phyloP scores from a whole-genome alignment of 23 tunicate species.

The Trididemnum miniatum region DNA sequence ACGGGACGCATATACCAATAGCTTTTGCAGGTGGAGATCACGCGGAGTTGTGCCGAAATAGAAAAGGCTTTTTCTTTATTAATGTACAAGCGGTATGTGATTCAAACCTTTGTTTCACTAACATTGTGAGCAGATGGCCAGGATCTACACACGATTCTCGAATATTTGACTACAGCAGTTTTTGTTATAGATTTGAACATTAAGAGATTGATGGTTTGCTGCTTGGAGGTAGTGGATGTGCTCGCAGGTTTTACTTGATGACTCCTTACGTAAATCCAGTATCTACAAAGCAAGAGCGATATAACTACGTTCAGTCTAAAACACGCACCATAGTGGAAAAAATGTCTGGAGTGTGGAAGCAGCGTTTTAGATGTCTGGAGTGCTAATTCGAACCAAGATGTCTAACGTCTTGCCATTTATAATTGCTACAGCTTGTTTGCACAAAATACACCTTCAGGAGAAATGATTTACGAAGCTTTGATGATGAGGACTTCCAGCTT shows the following conservation, averaged over 20 bases:
- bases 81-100: slow-evolving; percentile 73
- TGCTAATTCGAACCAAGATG: slow-evolving; percentile 27
- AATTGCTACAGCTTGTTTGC: slow-evolving; percentile 48
- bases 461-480: background rate
- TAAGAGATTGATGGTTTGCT: slow-evolving; percentile 13
- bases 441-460: slow-evolving; percentile 33
- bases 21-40: slow-evolving; percentile 52
- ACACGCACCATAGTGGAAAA: slow-evolving; percentile 36
- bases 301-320: slow-evolving; percentile 42
- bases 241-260: slow-evolving; percentile 52
- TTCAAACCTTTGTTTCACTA: slow-evolving; percentile 42
- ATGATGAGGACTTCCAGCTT: background rate
- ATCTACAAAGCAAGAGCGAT: slow-evolving; percentile 4
- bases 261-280: slow-evolving; percentile 46
- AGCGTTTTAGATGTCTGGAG: slow-evolving; percentile 44
- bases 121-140: slow-evolving; percentile 61
- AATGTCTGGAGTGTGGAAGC: slow-evolving; percentile 56
- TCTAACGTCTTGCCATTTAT: slow-evolving; percentile 37
- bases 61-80: slow-evolving; percentile 56
- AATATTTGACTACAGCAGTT: slow-evolving; percentile 42
- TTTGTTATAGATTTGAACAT: slow-evolving; percentile 47
- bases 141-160: slow-evolving; percentile 67
- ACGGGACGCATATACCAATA: slow-evolving; percentile 57
- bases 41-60: slow-evolving; percentile 30
- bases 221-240: slow-evolving; percentile 61